Base-by-base conservation (phyloP, 2,113 vertebrate species). In the Nematolebias whitei region DNA sequence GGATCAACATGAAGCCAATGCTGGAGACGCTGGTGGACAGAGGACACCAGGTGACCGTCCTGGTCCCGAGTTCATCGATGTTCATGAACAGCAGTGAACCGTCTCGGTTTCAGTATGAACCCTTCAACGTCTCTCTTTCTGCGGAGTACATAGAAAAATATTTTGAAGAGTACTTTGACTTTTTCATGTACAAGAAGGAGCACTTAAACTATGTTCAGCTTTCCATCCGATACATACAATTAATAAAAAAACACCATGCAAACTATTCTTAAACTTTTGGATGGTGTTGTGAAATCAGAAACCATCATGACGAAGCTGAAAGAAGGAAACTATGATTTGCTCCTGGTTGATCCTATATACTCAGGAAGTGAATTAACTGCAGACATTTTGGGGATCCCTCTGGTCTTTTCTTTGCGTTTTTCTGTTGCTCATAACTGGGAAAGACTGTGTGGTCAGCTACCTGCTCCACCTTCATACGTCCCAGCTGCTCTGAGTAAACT, bases 1-100 rank as follows among this genome's bases (percentile, higher is more conserved):
- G 93, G 92, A 92, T 94, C 24, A 95, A 93, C 72, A 20, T 93
- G 13, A 93, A 93, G 71, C 76, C 41, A 0, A 47, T 93, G 13
- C 69, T 94, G 54, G 90, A 93, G 14, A 66, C 76, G 0, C 58
- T 95, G 38, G 15, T 74, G 26, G 26, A 29, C 26, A 29, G 26
- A 29, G 26, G 26, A 20, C 93, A 94, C 38, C 58, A 68, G 1
- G 89, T 94, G 10, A 94, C 91, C 0, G 91, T 94, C 22, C 51
- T 93, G 63, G 38, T 62, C 2, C 75, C 84, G 0, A 80, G 78
- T 9, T 0, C 29, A 0, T 65, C 63, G 0, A 0, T 90, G 0
- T 68, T 77, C 16, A 82, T 93, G 74, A 80, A 88, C 51, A 29
- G 66, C n/a, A 74, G 9, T 0, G 71, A 86, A 7, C 26, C 82